Percentiles rank a stretch among this genome's conserved stretches.
phyloP scores from a whole-genome alignment of 2,888 invertebrate species.

The Xanthia icteritia region DNA sequence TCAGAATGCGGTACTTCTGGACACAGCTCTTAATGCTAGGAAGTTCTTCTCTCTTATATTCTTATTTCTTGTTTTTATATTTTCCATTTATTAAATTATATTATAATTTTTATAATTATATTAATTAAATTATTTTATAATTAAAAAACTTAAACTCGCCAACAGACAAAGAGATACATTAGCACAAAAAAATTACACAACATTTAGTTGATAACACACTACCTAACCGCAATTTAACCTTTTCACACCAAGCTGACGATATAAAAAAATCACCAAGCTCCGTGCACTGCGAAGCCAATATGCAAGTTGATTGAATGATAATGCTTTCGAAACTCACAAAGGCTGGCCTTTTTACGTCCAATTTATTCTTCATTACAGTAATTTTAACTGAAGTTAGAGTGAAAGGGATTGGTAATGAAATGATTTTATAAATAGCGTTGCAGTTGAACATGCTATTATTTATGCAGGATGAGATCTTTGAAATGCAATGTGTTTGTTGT shows the following conservation, averaged over 20 bases:
- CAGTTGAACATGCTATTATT: conserved; percentile 27
- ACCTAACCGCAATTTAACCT: not conserved
- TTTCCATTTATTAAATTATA: too few relatives aligned
- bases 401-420: conserved; percentile 50
- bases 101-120: too few relatives aligned
- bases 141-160: not conserved
- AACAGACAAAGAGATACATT: not conserved
- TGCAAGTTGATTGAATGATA: conserved; percentile 61
- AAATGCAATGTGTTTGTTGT: conserved; percentile 5
- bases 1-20: too few relatives aligned
- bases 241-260: conserved; percentile 2
- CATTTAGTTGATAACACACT: not conserved
- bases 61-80: too few relatives aligned
- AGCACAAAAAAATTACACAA: not conserved
- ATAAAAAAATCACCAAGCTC: conserved; percentile 12
- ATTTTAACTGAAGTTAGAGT: conserved; percentile 51
- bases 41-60: too few relatives aligned
- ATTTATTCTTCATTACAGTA: conserved; percentile 61
- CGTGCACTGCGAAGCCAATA: conserved; percentile 30
- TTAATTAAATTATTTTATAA: too few relatives aligned
- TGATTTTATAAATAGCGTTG: conserved; percentile 45
- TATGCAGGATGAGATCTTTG: conserved; percentile 27
- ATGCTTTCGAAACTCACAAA: conserved; percentile 59
- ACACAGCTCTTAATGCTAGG: too few relatives aligned
- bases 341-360: conserved; percentile 57